Percentiles rank a stretch among this genome's conserved stretches.
These are phyloP conservation scores for Pangasius sanitwongsei DNA, from an alignment of 2,797 vertebrate species.

Conservation along the genomic window DNA sequence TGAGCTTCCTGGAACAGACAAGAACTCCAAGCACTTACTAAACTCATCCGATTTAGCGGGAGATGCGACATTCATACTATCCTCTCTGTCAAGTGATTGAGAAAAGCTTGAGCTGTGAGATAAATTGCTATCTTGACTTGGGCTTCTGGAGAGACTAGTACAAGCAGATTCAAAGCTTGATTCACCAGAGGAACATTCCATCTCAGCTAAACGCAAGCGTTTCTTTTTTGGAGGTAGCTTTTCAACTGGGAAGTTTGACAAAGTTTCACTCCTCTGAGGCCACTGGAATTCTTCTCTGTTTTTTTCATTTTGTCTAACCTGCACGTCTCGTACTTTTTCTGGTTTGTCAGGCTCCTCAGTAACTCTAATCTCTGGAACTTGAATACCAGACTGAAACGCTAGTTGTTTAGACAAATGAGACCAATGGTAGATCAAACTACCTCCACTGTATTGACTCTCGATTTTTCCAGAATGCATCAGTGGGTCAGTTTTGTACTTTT, in stretches of 20 bases:
- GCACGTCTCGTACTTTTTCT: constrained; percentile 84
- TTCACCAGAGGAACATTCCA: constrained; percentile 97
- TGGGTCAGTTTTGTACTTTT: constrained; percentile 65
- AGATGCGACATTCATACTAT: constrained; percentile 80
- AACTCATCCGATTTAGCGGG: constrained; percentile 87
- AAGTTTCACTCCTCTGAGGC: constrained; percentile 98
- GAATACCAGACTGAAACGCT: constrained; percentile 95
- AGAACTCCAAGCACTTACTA: constrained; percentile 89
- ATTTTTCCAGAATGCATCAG: constrained; percentile 67
- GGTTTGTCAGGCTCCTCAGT: constrained; percentile 97
- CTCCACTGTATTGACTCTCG: constrained; percentile 65
- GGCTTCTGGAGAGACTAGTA: constrained; percentile 95
- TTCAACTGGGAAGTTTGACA: constrained; percentile 96
- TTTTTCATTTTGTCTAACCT: constrained; percentile 88
- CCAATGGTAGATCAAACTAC: constrained; percentile 70
- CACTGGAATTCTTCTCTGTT: constrained; percentile 95
- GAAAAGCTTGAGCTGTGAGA: constrained; percentile 96
- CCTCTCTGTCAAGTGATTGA: constrained; percentile 92
- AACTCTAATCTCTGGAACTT: constrained; percentile 97
- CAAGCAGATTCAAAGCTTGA: constrained; percentile 99
- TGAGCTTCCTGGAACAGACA: constrained; percentile 91
- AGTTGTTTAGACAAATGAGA: constrained; percentile 85
- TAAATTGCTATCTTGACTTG: constrained; percentile 97
- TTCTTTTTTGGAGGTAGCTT: constrained; percentile 99
- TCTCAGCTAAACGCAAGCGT: constrained; percentile 91